Evolutionary conservation across 2,113 vertebrate genomes (phyloP).

Genomic region (Cricetomys ansorgei): DNA sequence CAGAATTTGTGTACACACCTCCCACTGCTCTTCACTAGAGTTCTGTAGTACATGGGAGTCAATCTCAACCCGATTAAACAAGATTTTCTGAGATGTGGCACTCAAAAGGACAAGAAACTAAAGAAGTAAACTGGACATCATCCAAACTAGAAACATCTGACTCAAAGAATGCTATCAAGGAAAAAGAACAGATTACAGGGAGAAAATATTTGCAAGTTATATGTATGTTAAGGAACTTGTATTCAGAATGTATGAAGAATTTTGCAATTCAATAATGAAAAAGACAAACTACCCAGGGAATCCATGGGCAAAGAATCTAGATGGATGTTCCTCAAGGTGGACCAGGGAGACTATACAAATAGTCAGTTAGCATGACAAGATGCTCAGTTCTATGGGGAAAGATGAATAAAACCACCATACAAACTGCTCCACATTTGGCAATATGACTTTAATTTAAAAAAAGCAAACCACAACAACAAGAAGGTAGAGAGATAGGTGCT

Average conservation of each 20-base stretch:
- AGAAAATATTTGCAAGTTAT: neutral
- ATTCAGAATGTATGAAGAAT: neutral
- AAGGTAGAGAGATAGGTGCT: neutral
- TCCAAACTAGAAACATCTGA: neutral
- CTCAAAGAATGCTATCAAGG: neutral
- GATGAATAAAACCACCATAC: neutral
- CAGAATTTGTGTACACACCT: neutral
- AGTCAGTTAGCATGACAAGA: neutral
- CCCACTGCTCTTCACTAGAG: constrained; percentile 24
- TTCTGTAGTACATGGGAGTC: neutral
- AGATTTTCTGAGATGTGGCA: neutral
- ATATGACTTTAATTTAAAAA: neutral
- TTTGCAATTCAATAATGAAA: neutral
- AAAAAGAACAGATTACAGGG: neutral
- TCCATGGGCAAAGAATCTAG: neutral
- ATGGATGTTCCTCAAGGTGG: neutral
- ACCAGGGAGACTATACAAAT: neutral
- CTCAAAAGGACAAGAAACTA: neutral
- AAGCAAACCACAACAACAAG: neutral
- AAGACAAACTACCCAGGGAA: neutral
- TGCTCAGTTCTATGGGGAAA: neutral
- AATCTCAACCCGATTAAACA: neutral
- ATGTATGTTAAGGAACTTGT: neutral
- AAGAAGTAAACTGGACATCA: neutral
- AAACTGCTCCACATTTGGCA: neutral